Percentiles rank a stretch among this genome's conserved stretches.
Conservation (phyloP, 1,140 invertebrate species). For the Scaptomyza pallida region DNA sequence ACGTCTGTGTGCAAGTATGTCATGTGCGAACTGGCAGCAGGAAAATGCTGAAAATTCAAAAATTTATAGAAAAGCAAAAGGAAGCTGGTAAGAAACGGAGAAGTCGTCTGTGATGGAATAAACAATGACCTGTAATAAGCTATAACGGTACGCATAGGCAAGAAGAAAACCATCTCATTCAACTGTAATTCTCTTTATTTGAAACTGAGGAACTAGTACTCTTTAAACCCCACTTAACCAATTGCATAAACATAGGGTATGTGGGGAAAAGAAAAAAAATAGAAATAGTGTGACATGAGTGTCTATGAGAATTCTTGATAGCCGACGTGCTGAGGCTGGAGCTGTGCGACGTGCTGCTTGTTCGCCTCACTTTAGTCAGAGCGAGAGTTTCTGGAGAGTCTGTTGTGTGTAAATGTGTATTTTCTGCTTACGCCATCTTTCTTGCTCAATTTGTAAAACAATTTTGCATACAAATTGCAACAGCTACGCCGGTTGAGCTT, state of each 20-base stretch:
- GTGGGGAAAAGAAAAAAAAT: constrained; percentile 5
- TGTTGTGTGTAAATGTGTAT: constrained; percentile 28
- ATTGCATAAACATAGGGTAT: constrained; percentile 3
- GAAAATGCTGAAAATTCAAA: constrained; percentile 56
- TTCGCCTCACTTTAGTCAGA: constrained; percentile 36
- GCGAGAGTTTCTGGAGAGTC: constrained; percentile 14
- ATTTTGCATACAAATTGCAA: constrained; percentile 83
- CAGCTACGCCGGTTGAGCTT: constrained; percentile 65
- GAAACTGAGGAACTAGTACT: too few species aligned
- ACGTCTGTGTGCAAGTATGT: constrained; percentile 46
- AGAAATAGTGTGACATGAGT: constrained; percentile 55
- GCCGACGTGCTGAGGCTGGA: constrained; percentile 43
- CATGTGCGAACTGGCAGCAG: constrained; percentile 22
- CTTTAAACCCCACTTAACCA: not conserved
- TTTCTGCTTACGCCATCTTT: constrained; percentile 78
- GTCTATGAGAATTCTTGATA: constrained; percentile 61
- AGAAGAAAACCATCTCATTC: too few species aligned
- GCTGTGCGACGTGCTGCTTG: constrained; percentile 45
- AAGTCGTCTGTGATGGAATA: not conserved
- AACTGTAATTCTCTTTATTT: too few species aligned
- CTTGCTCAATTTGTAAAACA: constrained; percentile 82
- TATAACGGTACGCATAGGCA: not conserved
- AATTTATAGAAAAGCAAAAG: constrained; percentile 64
- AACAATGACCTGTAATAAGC: not conserved
- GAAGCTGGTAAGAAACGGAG: constrained; percentile 12